phyloP scores from a whole-genome alignment of 2,888 invertebrate genomes.

The Cephus nigrinus region DNA sequence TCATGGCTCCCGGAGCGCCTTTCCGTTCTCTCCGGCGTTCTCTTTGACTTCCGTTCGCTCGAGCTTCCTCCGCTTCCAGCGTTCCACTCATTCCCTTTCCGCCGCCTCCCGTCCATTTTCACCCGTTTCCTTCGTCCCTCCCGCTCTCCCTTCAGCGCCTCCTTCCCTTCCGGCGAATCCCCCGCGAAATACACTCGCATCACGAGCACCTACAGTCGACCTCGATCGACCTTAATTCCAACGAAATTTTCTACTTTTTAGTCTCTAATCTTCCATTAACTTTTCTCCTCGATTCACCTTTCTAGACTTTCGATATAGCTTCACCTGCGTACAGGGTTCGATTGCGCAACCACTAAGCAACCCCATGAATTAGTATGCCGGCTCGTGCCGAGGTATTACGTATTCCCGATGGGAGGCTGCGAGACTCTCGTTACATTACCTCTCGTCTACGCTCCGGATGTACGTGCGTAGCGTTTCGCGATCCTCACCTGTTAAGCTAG shows the following conservation, averaged over 20 bases:
- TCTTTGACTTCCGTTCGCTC: constrained; percentile 53
- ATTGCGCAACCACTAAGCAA: not conserved
- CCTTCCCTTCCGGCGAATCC: not conserved
- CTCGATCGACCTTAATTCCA: not conserved
- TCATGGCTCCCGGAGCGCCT: constrained; percentile 26
- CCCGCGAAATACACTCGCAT: not conserved
- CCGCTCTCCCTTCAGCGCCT: not conserved
- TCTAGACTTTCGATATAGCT: not conserved
- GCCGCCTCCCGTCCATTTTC: constrained; percentile 8
- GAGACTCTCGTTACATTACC: constrained; percentile 15
- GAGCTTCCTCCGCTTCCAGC: constrained; percentile 28
- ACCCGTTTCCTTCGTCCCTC: not conserved
- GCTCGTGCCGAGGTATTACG: constrained; percentile 33
- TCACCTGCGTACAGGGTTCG: not conserved
- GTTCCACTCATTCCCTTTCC: constrained; percentile 31
- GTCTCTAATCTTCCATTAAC: not conserved
- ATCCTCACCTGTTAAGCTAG: not conserved
- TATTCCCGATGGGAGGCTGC: constrained; percentile 38
- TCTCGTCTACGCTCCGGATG: constrained; percentile 26
- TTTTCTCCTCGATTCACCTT: not conserved
- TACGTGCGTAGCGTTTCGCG: constrained; percentile 24
- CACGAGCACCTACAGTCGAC: not conserved
- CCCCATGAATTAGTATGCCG: constrained; percentile 32
- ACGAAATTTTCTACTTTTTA: not conserved
- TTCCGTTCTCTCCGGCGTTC: constrained; percentile 52